Evolutionary conservation across 2,113 vertebrate genomes (phyloP), one percentile per base, ranked within the genome.

Genomic region (Eptatretus burgeri): DNA sequence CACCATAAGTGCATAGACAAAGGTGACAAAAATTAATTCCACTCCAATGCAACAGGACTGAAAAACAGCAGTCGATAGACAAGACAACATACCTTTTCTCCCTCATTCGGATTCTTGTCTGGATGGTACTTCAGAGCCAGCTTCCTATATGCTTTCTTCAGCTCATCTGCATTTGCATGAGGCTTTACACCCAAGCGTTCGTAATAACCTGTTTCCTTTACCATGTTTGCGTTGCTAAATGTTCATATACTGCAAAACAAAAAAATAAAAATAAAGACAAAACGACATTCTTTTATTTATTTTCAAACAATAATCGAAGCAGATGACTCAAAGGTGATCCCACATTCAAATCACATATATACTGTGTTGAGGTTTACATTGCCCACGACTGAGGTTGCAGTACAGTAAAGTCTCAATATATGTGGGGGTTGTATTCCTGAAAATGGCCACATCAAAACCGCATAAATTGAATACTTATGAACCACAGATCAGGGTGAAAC

Each of bases 101-200:
- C 74, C 63, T 74, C 70, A 2, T 67, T 71, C 69, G 74, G 74
- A 69, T 76, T 76, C 68, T 75, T 75, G 68, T 76, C 74, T 0
- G 74, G 74, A 52, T 75, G 74, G 70, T 73, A 76, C 41, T 72
- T 71, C 66, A 76, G 67, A 0, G 74, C 74, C 67, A 74, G 66
- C 14, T 73, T 71, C 41, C 75, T 66, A 52, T 73, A 76, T 0
- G 72, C 74, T 17, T 74, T 65, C 64, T 75, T 76, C 69, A 76
- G 74, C 70, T 76, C 74, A 0, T 76, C 75, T 62, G 66, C 63
- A 13, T 69, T 72, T 63, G 74, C 73, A 1, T 64, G 67, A 1
- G 74, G 72, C 64, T 72, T 65, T 52, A 76, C 72, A 0, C 75
- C 75, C 67, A 76, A 67, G 51, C 74, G 49, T 64, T 74, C 74